Base-by-base conservation (phyloP, 2,888 invertebrate genomes). In the Chrysodeixis includens region DNA sequence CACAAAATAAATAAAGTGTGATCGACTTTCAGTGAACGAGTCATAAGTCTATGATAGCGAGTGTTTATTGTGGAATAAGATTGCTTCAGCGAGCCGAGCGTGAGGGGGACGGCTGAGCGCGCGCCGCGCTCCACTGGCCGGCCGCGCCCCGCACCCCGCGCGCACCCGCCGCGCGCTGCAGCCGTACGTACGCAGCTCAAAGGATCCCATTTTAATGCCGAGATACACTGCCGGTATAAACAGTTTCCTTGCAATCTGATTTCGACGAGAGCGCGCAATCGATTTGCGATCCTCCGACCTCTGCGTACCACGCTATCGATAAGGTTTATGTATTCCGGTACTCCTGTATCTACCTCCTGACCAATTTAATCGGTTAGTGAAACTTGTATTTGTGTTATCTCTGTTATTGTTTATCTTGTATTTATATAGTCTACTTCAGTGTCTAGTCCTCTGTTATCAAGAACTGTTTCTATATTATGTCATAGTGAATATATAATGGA, bases 311-410 rank as follows among this genome's bases (percentile, higher is more conserved):
- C 9, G 6, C 44, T 32, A 14, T 7, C 49, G 26, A 35, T 40
- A 46, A 59, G 30, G 49, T 52, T 30, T 20, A 49, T 61, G 83
- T 77, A 61, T 76, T 67, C 72, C 62, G 61, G 66, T 65, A 66
- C 64, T 72, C 62, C 62, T 76, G 65, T 81, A 75, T 79, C 81
- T 85, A 84, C 84, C 81, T 86, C 84, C 81, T 81, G 86, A 87
- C 84, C 88, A 86, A 88, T 83, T 74, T 76, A 60, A 64, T 72
- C 74, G 69, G 73, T 73, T 73, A 76, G 68, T 73, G 57, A 63
- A 74, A 66, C 72, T 75, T 70, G 46, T 32, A 62, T 72, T 71
- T 69, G 12, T 61, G 67, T 79, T 67, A 61, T 26, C 20, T 68
- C 35, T 54, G 53, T 78, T 74, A 63, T 55, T 59, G 67, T 76